phyloP scores from a whole-genome alignment of 2,888 invertebrate genomes.

The Callinectes sapidus region DNA sequence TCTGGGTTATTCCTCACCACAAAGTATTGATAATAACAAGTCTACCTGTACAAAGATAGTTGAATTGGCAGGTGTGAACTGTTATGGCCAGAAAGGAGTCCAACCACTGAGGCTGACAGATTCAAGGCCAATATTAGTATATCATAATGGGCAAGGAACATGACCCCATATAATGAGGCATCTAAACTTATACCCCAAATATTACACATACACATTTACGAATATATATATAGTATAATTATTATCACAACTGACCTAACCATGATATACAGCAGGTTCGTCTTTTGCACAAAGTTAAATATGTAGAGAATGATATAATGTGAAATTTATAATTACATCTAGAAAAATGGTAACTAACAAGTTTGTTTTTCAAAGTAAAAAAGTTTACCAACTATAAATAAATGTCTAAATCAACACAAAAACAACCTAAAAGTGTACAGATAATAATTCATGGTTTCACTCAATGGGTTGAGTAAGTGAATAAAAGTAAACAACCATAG shows the following conservation, averaged over 20 bases:
- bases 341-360: too few species aligned
- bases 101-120: neutral
- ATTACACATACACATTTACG: slow-evolving; percentile 22
- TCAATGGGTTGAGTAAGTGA: too few species aligned
- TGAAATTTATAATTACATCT: too few species aligned
- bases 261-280: neutral
- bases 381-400: too few species aligned
- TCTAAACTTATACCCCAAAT: neutral
- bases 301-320: too few species aligned
- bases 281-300: too few species aligned
- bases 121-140: neutral
- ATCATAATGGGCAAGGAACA: neutral
- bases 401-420: too few species aligned
- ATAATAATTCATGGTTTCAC: too few species aligned
- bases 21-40: neutral
- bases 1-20: neutral
- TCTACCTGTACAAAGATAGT: neutral
- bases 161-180: neutral
- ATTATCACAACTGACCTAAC: slow-evolving; percentile 32
- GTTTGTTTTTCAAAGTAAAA: too few species aligned
- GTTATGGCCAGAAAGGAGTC: neutral
- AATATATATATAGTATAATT: neutral
- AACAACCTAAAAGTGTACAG: too few species aligned
- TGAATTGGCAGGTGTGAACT: neutral
- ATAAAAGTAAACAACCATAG: too few species aligned